phyloP scores from a whole-genome alignment of 1,140 invertebrate species.

The Ylistrum balloti region DNA sequence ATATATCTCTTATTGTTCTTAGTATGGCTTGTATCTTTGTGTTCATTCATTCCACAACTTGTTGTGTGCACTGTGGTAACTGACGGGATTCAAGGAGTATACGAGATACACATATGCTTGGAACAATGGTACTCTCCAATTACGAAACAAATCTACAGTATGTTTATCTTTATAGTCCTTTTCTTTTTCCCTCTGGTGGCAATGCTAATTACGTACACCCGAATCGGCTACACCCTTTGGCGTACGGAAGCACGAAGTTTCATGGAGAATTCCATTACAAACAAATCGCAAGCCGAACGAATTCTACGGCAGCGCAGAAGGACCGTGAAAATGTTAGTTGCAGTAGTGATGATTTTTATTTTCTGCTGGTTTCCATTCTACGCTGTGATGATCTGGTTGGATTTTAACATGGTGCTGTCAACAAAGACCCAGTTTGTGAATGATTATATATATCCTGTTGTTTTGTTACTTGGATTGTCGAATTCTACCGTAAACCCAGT shows the following conservation, averaged over 20 bases:
- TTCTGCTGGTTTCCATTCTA: constrained; percentile 77
- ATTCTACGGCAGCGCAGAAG: constrained; percentile 70
- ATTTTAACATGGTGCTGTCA: constrained; percentile 65
- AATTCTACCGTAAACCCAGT: constrained; percentile 79
- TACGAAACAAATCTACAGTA: constrained; percentile 83
- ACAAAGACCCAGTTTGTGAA: constrained; percentile 39
- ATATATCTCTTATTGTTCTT: constrained; percentile 64
- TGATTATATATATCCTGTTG: constrained; percentile 80
- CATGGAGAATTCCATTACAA: neutral
- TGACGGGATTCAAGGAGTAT: constrained; percentile 60
- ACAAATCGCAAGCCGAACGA: constrained; percentile 58
- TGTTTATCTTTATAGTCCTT: constrained; percentile 87
- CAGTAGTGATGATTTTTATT: constrained; percentile 72
- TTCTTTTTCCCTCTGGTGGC: constrained; percentile 90
- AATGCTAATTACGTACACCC: constrained; percentile 92
- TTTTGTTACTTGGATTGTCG: constrained; percentile 85
- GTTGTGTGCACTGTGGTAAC: constrained; percentile 67
- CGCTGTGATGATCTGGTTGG: constrained; percentile 73
- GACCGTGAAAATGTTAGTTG: constrained; percentile 72
- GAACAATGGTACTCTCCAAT: constrained; percentile 63
- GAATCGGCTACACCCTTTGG: constrained; percentile 92
- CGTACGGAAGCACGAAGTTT: constrained; percentile 86
- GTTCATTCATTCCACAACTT: constrained; percentile 64
- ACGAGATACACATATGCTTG: constrained; percentile 60
- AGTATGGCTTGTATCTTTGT: constrained; percentile 68